Conservation (phyloP, 1,140 invertebrate species). For the Oreohelix idahoensis region DNA sequence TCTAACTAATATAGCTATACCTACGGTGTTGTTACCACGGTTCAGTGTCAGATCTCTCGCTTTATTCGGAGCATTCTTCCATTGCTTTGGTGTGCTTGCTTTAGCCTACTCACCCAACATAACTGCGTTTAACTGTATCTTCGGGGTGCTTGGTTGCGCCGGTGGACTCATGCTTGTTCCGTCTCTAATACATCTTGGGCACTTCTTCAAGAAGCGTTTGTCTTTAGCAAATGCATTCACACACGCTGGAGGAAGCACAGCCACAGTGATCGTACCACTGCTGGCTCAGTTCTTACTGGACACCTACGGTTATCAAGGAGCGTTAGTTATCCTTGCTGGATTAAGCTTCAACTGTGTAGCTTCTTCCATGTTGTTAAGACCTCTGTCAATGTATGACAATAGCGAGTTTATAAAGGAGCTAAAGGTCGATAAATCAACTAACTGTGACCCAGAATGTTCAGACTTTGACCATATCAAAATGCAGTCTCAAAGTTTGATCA, state of each 20-base stretch:
- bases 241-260: constrained; percentile 3
- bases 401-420: not conserved
- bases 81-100: not conserved
- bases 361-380: not conserved
- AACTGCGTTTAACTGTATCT: not conserved
- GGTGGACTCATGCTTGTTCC: not conserved
- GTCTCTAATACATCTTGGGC: not conserved
- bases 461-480: not conserved
- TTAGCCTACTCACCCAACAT: constrained; percentile 11
- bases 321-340: not conserved
- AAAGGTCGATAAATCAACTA: not conserved
- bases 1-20: not conserved
- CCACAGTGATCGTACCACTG: not conserved
- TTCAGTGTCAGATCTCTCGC: not conserved
- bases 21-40: not conserved
- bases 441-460: not conserved
- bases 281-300: not conserved
- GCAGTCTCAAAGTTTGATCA: not conserved
- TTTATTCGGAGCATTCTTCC: not conserved
- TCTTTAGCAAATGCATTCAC: not conserved
- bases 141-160: not conserved
- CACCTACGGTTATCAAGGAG: constrained; percentile 2
- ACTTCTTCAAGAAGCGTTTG: constrained; percentile 19
- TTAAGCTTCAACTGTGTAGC: constrained; percentile 1
- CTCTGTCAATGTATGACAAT: not conserved